Conservation (phyloP, 2,113 vertebrate genomes). For the Clarias gariepinus region DNA sequence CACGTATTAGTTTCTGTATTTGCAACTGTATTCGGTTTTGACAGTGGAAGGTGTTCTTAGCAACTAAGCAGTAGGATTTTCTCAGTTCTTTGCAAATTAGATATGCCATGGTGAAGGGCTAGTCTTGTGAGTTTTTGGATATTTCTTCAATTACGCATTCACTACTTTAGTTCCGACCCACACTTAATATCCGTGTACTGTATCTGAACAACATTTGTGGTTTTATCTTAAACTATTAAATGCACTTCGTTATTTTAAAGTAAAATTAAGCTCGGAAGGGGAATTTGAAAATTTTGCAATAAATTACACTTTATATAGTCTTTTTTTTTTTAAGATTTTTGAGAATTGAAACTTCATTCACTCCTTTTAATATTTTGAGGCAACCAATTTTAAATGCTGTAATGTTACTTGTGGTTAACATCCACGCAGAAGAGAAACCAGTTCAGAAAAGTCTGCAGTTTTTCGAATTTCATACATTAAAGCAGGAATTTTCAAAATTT, state of each 20-base stretch:
- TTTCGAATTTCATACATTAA: not conserved
- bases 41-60: not conserved
- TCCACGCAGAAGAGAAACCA: not conserved
- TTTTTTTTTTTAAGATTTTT: not conserved
- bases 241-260: not conserved
- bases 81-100: not conserved
- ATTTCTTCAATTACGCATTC: not conserved
- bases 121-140: too few relatives aligned
- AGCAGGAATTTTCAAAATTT: not conserved
- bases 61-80: not conserved
- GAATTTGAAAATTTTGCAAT: not conserved
- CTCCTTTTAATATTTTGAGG: not conserved
- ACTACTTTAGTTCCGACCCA: not conserved
- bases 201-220: not conserved
- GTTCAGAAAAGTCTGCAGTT: not conserved
- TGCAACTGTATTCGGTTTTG: too few relatives aligned
- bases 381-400: not conserved
- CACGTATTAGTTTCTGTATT: too few relatives aligned
- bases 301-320: not conserved
- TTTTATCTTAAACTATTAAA: not conserved
- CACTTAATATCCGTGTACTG: not conserved
- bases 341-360: too few relatives aligned
- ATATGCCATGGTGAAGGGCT: not conserved
- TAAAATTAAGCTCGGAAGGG: not conserved
- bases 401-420: not conserved